A percentile compares a stretch with the other conserved stretches of the same genome.
Conservation (phyloP, 2,797 vertebrate species). For the Pseudotriccus pelzelni region DNA sequence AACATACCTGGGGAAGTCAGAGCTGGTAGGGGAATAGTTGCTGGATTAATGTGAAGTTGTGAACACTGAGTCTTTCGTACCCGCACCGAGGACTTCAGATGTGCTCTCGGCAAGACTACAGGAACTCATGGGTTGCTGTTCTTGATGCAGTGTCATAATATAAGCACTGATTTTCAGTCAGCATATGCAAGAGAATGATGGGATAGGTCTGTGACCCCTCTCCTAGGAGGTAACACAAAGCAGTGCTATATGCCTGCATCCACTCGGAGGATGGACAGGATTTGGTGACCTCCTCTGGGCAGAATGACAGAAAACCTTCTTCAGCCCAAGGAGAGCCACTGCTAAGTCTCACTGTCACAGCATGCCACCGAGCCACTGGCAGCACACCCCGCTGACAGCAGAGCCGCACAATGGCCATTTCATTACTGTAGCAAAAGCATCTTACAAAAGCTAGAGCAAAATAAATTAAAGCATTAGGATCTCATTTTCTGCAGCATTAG, state of each 20-base stretch:
- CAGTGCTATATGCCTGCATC: background rate
- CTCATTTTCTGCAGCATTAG: constrained; percentile 36
- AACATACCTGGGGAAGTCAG: background rate
- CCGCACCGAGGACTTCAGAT: background rate
- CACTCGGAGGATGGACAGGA: background rate
- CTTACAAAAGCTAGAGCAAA: constrained; percentile 9
- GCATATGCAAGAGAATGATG: background rate
- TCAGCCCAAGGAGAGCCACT: background rate
- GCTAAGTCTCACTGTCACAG: background rate
- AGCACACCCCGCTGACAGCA: constrained; percentile 14
- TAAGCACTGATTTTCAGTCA: background rate
- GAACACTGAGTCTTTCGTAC: background rate
- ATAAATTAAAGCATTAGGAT: constrained; percentile 14
- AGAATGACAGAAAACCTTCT: background rate
- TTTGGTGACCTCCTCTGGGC: background rate
- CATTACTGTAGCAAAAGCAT: background rate
- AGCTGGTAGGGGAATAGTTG: background rate
- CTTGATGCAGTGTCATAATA: background rate
- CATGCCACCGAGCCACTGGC: background rate
- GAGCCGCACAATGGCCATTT: background rate
- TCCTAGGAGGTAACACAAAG: background rate
- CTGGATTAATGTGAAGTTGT: background rate
- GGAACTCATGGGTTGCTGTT: background rate
- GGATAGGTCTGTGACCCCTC: background rate
- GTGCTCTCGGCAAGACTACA: background rate